Evolutionary conservation across 30 jellyfish, hydroid and myxozoan species (phyloP), one percentile per base, ranked within the genome.

Genomic region (Turritopsis dohrnii): DNA sequence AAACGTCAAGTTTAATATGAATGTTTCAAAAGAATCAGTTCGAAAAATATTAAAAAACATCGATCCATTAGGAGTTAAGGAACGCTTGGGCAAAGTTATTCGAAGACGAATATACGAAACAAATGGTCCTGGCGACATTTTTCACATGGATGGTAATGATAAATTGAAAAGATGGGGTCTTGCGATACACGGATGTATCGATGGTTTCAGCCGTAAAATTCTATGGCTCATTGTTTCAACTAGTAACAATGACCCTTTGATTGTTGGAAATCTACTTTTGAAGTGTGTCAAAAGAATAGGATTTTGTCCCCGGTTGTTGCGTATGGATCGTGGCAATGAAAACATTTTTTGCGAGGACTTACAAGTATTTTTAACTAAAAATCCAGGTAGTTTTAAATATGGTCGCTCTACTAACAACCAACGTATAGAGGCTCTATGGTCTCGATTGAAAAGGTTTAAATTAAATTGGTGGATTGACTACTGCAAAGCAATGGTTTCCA

Each of bases 111-210:
- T 41, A 41, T 79, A 79, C 75, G 74, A 79, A 18, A 79, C 23
- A 20, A 27, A 52, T 18, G 85, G 85, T 54, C 85, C 85, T 24
- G 28, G 69, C n/a, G 79, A 79, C 85, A 54, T 79, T 27, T 79
- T 27, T 79, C 85, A 79, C 29, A 13, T 79, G 29, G 85, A 79
- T 54, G 85, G 79, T 27, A 79, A 79, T 29, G 85, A 79, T 27
- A 79, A 79, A 54, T 54, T 79, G 9, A 24, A 41, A 13, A 41
- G 60, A 41, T 41, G 60, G 60, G 60, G 60, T 41, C 60, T 41
- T 41, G 13, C 60, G 60, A 41, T 41, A 41, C 60, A 41, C 60
- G 60, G 60, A 13, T 41, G 60, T 13, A 41, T 41, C 13, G 60
- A 41, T 13, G 60, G 60, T 5, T 41, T 41, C 13, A 41, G 60